Conservation (phyloP, 2,888 invertebrate species). For the Axea sp. region DNA sequence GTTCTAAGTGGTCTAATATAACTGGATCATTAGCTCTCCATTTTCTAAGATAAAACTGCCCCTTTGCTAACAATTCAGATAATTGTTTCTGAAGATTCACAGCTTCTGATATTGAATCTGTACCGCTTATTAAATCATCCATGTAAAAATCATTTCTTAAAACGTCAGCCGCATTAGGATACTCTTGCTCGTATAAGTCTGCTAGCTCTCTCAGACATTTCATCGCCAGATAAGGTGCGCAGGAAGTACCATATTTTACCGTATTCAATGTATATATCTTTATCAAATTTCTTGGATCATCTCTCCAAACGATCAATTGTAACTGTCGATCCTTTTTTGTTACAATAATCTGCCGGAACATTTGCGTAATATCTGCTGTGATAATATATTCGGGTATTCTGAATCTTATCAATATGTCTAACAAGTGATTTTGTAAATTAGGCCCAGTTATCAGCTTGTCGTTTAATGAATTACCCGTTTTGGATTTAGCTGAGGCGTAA, state of each 20-base stretch:
- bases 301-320: slow-evolving; percentile 19
- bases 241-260: slow-evolving; percentile 16
- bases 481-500: background rate
- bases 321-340: slow-evolving; percentile 6
- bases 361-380: slow-evolving; percentile 16
- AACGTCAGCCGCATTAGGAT: slow-evolving; percentile 37
- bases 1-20: background rate
- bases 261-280: slow-evolving; percentile 17
- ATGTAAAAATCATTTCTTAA: slow-evolving; percentile 65
- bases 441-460: slow-evolving; percentile 31
- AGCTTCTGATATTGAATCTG: slow-evolving; percentile 39
- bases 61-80: background rate
- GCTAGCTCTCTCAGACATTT: background rate
- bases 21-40: slow-evolving; percentile 28
- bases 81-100: slow-evolving; percentile 15
- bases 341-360: slow-evolving; percentile 27
- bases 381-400: slow-evolving; percentile 25
- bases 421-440: slow-evolving; percentile 11
- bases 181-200: slow-evolving; percentile 9
- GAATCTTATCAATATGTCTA: slow-evolving; percentile 25
- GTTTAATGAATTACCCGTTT: slow-evolving; percentile 18
- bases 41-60: slow-evolving; percentile 23
- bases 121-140: slow-evolving; percentile 21
- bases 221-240: slow-evolving; percentile 21
- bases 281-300: background rate